phyloP scores from a whole-genome alignment of 1,140 invertebrate species.

The Adoxophyes honmai region DNA sequence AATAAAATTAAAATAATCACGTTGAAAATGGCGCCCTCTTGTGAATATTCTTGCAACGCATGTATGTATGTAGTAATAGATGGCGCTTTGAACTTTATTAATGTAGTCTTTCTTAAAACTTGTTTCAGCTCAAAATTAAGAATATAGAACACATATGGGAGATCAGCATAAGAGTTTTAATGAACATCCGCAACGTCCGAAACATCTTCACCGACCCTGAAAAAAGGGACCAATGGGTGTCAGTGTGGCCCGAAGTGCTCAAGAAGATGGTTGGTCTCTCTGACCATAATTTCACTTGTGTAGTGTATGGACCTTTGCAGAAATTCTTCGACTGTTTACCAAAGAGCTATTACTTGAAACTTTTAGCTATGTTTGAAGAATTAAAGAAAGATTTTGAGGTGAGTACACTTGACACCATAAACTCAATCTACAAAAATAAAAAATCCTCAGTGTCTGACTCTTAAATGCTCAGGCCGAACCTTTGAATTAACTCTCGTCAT shows the following conservation, averaged over 20 bases:
- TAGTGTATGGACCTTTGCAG: constrained; percentile 77
- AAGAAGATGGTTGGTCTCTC: constrained; percentile 78
- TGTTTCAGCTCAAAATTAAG: constrained; percentile 77
- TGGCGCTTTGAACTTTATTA: too few species aligned
- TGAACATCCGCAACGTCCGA: constrained; percentile 78
- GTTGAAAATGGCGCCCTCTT: too few species aligned
- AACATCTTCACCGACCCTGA: constrained; percentile 80
- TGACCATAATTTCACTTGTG: constrained; percentile 76
- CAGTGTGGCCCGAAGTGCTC: constrained; percentile 76
- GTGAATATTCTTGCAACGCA: too few species aligned
- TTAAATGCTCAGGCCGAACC: too few species aligned
- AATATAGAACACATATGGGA: constrained; percentile 80
- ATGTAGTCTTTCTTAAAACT: constrained; percentile 19
- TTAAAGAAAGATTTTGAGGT: constrained; percentile 80
- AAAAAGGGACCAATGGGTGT: constrained; percentile 77
- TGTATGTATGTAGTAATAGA: too few species aligned
- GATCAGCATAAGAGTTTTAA: constrained; percentile 76
- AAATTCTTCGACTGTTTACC: constrained; percentile 75
- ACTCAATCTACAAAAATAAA: too few species aligned
- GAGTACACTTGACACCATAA: constrained; percentile 27
- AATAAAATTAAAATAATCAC: too few species aligned
- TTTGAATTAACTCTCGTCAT: too few species aligned
- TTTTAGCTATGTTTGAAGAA: constrained; percentile 72
- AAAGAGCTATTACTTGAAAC: constrained; percentile 69
- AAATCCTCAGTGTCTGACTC: too few species aligned